Percentiles rank a stretch among this genome's conserved stretches.
Conservation (phyloP, 2,888 invertebrate species). For the Philopedon plagiatum region DNA sequence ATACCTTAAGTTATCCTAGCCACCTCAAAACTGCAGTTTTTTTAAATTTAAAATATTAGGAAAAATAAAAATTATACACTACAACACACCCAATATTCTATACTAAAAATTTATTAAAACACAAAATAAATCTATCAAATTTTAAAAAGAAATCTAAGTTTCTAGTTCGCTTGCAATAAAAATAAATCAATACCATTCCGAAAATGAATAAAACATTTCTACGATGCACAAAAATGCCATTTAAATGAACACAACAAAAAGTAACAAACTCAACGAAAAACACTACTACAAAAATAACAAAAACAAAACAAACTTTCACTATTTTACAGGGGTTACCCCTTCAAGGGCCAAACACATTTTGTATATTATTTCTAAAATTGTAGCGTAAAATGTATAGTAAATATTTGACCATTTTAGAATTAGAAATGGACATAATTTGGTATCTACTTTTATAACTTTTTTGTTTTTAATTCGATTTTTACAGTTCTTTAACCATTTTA, state of each 20-base stretch:
- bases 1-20: too few species aligned
- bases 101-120: slow-evolving; percentile 29
- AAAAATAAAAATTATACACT: slow-evolving; percentile 5
- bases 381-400: too few species aligned
- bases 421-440: too few species aligned
- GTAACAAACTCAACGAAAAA: neutral
- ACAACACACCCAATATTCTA: slow-evolving; percentile 53
- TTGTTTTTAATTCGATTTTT: too few species aligned
- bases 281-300: neutral
- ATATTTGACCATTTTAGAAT: too few species aligned
- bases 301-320: neutral
- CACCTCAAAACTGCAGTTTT: too few species aligned
- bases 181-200: neutral
- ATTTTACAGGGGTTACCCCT: too few species aligned
- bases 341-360: too few species aligned
- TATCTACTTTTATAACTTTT: too few species aligned
- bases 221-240: neutral
- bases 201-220: slow-evolving; percentile 2
- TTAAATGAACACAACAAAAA: slow-evolving; percentile 6
- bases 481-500: too few species aligned
- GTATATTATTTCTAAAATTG: too few species aligned
- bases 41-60: slow-evolving; percentile 2
- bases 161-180: neutral
- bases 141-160: neutral
- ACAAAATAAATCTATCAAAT: too few species aligned